Base-by-base conservation (phyloP, 2,888 invertebrate genomes). In the Drosophila melanosoma region DNA sequence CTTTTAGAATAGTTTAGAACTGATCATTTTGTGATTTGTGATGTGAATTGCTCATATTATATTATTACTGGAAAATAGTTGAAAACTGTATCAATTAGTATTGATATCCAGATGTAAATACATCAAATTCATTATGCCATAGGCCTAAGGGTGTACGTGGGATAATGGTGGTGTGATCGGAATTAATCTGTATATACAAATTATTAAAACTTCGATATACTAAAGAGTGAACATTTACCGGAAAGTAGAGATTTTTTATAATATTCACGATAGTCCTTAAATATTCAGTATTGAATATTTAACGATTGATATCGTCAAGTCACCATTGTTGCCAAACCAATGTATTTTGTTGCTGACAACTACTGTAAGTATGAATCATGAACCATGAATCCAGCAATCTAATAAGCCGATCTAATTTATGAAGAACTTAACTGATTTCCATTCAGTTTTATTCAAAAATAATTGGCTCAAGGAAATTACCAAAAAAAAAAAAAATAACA, bases 211-310 rank as follows among this genome's bases (percentile, higher is more conserved):
- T 23, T 74, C 76, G 32, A 90, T 91, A 91, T 91, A 54, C 54
- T 36, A 91, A 90, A 91, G 83, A 83, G 83, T 91, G 91, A 90
- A 91, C 91, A 91, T 91, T 91, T 91, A 85, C 91, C 91, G 91
- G 91, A 91, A 85, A 82, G 76, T 86, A 82, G 82, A 74, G 82
- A 87, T 85, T 60, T 80, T 61, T 71, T 3, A 73, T 59, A 68
- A 63, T 36, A 68, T 60, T 58, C 57, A 75, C 84, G 87, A 85
- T 81, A 62, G 63, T 87, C 79, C 71, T 86, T 87, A 87, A 87
- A 87, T 85, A 85, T 87, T 84, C 84, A 73, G 8, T 29, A 6
- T 51, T 62, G 83, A 84, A 86, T 84, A 82, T 84, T 84, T 84
- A 86, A 81, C 54, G 83, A 75, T 76, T 48, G 17, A 26, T 81